A percentile compares a stretch with the other conserved stretches of the same genome.
Evolutionary conservation across 2,797 vertebrate species (phyloP).

Genomic region (Pyrocephalus nanus): DNA sequence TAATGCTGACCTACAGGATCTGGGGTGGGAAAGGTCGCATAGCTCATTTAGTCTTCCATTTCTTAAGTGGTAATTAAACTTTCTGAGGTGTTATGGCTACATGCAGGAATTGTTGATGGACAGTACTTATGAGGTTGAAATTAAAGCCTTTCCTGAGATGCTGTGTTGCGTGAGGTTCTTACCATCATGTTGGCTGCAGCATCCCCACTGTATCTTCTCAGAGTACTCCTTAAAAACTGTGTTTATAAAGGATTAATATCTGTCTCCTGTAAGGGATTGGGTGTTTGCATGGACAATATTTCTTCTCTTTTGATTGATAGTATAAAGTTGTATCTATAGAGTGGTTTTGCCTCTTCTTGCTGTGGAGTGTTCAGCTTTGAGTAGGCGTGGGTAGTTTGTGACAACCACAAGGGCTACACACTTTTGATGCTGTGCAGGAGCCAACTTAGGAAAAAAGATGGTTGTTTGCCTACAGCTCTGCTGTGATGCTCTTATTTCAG

Average conservation of each 20-base stretch:
- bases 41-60: conserved; percentile 50
- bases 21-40: conserved; percentile 57
- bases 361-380: background rate
- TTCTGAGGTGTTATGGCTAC: conserved; percentile 22
- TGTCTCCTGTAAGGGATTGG: background rate
- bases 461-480: background rate
- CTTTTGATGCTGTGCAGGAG: background rate
- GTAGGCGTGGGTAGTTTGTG: background rate
- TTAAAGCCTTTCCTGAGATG: background rate
- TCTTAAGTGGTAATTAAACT: conserved; percentile 55
- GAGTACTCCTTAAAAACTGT: background rate
- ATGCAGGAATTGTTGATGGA: background rate
- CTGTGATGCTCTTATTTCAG: background rate
- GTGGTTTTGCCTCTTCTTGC: background rate
- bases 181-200: background rate
- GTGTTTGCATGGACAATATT: background rate
- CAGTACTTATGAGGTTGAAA: background rate
- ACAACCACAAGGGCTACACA: background rate
- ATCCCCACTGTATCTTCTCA: background rate
- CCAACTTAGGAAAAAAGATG: background rate
- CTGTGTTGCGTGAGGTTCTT: background rate
- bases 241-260: background rate
- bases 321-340: background rate
- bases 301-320: background rate
- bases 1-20: conserved; percentile 66